Evolutionary conservation across 2,797 vertebrate genomes (phyloP), one percentile per base, ranked within the genome.

Genomic region (Pterois miles): DNA sequence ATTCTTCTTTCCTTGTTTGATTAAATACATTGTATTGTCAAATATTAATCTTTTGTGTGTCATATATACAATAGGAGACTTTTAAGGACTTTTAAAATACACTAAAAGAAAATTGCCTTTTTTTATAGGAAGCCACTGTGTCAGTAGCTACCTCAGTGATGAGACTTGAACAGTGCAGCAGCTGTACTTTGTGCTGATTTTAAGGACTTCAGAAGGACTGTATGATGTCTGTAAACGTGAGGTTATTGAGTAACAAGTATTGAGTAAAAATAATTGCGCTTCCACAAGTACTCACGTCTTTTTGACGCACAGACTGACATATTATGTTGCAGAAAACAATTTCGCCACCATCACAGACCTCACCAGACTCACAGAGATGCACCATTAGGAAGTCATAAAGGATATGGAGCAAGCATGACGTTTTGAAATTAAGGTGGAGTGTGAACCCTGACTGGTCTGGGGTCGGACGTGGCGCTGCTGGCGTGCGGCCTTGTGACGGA

Each of bases 401-500:
- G 33, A 53, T 50, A 4, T 14, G 14, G 48, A 38, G 53, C 6
- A 64, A 43, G 38, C 33, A 8, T 14, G 40, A 23, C 8, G 18
- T 69, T 64, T 64, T 43, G 6, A 59, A 66, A 64, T 11, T 10
- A 60, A 50, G 60, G 27, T 74, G 25, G 34, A 34, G 46, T 8
- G 40, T 5, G 34, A 58, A 23, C 50, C 64, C 46, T 43, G 74
- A 64, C 27, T 18, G 40, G 16, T 40, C 5, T 63, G 14, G 20
- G 58, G 73, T 59, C 14, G 4, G 60, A 59, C 43, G 50, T 25
- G 58, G 25, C 2, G 36, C 50, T 68, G 38, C 71, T 84, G 71
- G 78, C 64, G 60, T 8, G 68, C 11, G 22, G 86, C 85, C 87
- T 84, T 92, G 89, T 89, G 91, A 88, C 77, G 66, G 53, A 90